Evolutionary conservation across 2,888 invertebrate genomes (phyloP).

Genomic region (Cantharis rustica): DNA sequence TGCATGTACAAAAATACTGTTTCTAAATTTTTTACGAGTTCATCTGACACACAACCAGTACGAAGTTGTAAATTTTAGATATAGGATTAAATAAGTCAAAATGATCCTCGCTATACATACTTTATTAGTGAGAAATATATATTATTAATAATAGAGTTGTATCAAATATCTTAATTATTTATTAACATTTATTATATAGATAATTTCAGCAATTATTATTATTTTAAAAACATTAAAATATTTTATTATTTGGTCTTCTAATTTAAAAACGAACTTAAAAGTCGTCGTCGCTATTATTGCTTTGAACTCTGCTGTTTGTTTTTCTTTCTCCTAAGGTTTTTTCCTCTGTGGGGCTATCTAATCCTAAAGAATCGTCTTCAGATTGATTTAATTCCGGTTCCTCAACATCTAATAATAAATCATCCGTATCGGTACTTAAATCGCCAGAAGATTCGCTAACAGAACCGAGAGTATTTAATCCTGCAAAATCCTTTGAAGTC

Average conservation of each 20-base stretch:
- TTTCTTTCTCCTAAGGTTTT: constrained; percentile 46
- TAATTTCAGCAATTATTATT: neutral
- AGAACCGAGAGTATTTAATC: constrained; percentile 47
- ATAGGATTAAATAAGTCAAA: neutral
- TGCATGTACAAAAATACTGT: neutral
- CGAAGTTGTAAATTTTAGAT: neutral
- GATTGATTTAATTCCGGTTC: constrained; percentile 53
- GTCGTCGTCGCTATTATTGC: constrained; percentile 53
- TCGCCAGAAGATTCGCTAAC: constrained; percentile 50
- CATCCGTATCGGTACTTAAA: constrained; percentile 51
- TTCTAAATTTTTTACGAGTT: neutral
- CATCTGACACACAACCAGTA: neutral
- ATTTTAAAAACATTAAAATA: neutral
- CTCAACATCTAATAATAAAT: constrained; percentile 53
- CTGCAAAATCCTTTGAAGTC: constrained; percentile 43
- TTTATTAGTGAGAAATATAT: neutral
- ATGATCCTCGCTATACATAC: neutral
- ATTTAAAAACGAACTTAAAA: constrained; percentile 35
- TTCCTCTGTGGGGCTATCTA: constrained; percentile 51
- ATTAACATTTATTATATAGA: neutral
- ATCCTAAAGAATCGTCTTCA: constrained; percentile 52
- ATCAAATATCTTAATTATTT: constrained; percentile 9
- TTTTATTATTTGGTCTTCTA: neutral
- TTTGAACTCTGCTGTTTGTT: constrained; percentile 47
- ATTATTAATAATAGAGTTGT: neutral